Percentiles rank a stretch among this genome's conserved stretches.
Conservation (phyloP, 2,888 invertebrate genomes). For the Metacarcinus magister region DNA sequence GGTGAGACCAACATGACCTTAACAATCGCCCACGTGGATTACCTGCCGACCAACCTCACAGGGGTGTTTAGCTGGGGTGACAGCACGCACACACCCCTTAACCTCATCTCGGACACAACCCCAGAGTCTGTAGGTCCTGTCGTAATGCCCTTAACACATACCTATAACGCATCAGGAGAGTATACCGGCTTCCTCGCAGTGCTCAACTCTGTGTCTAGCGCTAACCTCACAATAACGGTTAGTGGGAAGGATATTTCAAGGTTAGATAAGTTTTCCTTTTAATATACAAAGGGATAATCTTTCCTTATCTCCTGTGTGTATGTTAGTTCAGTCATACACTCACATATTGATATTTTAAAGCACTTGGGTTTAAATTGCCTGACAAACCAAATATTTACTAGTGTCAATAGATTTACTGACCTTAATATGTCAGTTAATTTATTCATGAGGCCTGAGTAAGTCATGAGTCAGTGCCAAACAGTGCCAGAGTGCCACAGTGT, state of each 20-base stretch:
- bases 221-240: background rate
- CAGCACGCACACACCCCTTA: background rate
- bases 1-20: constrained; percentile 43
- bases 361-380: too few species aligned
- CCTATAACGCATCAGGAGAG: background rate
- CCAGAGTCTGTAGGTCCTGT: constrained; percentile 21
- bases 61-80: constrained; percentile 58
- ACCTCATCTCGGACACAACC: constrained; percentile 20
- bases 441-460: too few species aligned
- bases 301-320: too few species aligned
- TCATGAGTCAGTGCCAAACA: too few species aligned
- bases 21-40: background rate
- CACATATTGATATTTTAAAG: too few species aligned
- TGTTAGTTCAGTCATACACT: too few species aligned
- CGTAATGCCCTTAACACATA: background rate
- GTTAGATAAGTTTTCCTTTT: background rate
- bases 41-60: constrained; percentile 60
- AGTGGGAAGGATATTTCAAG: background rate
- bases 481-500: too few species aligned
- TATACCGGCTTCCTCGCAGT: background rate
- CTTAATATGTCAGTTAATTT: too few species aligned
- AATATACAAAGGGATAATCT: too few species aligned
- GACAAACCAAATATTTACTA: too few species aligned
- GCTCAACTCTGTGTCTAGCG: constrained; percentile 28
- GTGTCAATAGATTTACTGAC: too few species aligned